Evolutionary conservation across 2,888 invertebrate genomes (phyloP).

Genomic region (Lycaena phlaeas): DNA sequence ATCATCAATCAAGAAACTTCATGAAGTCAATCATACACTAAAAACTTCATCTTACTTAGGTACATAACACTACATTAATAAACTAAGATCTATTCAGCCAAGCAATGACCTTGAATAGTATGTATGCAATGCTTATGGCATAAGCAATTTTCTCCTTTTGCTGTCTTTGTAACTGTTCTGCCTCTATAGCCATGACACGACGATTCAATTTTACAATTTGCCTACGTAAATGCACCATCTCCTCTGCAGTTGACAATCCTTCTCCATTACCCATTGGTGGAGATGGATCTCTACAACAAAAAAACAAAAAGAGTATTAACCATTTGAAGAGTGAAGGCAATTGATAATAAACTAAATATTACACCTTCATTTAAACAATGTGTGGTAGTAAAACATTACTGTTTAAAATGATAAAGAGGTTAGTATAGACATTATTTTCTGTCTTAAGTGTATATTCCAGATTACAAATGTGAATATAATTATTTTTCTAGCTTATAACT

Average conservation of each 20-base stretch:
- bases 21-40: slow-evolving; percentile 48
- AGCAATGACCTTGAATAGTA: slow-evolving; percentile 87
- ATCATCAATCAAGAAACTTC: slow-evolving; percentile 25
- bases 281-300: slow-evolving; percentile 75
- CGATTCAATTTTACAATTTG: slow-evolving; percentile 91
- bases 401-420: no score
- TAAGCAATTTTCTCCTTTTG: slow-evolving; percentile 91
- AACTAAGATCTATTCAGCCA: slow-evolving; percentile 78
- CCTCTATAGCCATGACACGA: slow-evolving; percentile 88
- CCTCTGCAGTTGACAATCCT: slow-evolving; percentile 80
- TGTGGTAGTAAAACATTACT: no score
- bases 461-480: no score
- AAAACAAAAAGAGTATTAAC: no score
- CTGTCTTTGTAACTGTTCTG: slow-evolving; percentile 86
- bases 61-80: slow-evolving; percentile 28
- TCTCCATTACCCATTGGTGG: slow-evolving; percentile 77
- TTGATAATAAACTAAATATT: neutral
- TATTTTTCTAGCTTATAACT: no score
- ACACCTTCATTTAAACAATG: no score
- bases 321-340: no score
- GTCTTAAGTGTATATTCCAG: no score
- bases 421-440: no score
- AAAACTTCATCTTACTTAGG: slow-evolving; percentile 49
- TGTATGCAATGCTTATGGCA: slow-evolving; percentile 87
- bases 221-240: slow-evolving; percentile 85